Percentiles rank a stretch among this genome's conserved stretches.
phyloP scores from a whole-genome alignment of 2,797 vertebrate genomes.

The Podarcis siculus region DNA sequence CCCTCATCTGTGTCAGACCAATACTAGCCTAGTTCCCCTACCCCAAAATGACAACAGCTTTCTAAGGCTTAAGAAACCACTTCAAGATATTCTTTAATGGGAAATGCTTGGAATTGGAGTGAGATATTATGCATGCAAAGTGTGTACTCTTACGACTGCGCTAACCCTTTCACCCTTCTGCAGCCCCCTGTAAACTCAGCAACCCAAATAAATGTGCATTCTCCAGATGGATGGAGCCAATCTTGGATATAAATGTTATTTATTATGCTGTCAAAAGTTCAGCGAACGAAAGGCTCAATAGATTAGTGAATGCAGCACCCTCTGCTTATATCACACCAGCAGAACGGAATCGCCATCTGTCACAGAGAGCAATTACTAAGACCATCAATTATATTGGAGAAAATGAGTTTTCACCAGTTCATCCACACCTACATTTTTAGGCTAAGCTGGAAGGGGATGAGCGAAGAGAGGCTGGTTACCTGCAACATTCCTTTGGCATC shows the following conservation, averaged over 20 bases:
- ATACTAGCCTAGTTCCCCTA: neutral
- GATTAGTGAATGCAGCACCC: neutral
- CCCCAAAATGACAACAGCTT: neutral
- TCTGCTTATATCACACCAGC: neutral
- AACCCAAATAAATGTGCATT: neutral
- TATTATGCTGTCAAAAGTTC: slow-evolving; percentile 9
- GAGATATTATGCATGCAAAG: neutral
- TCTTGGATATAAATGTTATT: neutral
- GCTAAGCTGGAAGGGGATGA: neutral
- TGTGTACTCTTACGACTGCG: too few relatives aligned
- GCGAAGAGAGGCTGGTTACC: slow-evolving; percentile 75
- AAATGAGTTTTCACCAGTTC: neutral
- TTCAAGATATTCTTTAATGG: neutral
- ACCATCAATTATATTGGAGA: neutral
- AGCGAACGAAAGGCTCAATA: neutral
- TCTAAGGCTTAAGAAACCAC: neutral
- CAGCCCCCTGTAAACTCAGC: neutral
- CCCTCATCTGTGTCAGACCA: neutral
- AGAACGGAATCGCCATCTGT: slow-evolving; percentile 15
- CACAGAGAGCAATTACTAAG: neutral
- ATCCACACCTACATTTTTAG: neutral
- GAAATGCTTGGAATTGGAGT: neutral
- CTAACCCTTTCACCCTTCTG: neutral
- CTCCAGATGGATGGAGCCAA: neutral
- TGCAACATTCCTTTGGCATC: slow-evolving; percentile 93